phyloP scores from a whole-genome alignment of 2,113 vertebrate species.

The Misgurnus mizolepis region DNA sequence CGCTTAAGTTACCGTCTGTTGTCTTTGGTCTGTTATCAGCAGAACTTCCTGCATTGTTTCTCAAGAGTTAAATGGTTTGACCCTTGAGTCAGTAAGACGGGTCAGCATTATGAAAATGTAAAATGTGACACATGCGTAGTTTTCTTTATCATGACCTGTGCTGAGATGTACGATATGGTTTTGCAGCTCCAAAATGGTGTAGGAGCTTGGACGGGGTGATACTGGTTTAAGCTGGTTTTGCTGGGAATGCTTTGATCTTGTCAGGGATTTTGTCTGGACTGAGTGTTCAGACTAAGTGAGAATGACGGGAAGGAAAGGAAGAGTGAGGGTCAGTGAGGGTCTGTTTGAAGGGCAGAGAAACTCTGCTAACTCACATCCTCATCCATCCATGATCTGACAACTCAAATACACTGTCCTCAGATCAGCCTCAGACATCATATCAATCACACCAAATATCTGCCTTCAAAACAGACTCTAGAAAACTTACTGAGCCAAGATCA shows the following conservation, averaged over 20 bases:
- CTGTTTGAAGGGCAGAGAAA: constrained; percentile 23
- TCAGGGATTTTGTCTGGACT: constrained; percentile 21
- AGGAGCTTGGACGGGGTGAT: too few species aligned
- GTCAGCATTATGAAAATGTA: constrained; percentile 1
- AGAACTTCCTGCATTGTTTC: constrained; percentile 31
- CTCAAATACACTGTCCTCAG: neutral
- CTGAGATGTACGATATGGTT: too few species aligned
- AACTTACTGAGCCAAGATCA: neutral
- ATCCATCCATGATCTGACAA: neutral
- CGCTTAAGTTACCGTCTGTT: neutral
- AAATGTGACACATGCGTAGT: neutral
- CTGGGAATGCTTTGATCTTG: neutral
- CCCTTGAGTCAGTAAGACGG: neutral
- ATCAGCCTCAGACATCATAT: neutral
- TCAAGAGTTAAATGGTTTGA: constrained; percentile 23
- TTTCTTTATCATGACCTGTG: too few species aligned
- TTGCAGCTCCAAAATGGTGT: too few species aligned
- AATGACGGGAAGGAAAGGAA: constrained; percentile 38
- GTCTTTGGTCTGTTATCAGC: constrained; percentile 36
- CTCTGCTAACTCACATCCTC: constrained; percentile 32
- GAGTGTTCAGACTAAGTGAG: constrained; percentile 3
- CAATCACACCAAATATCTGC: neutral
- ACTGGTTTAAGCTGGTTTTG: neutral
- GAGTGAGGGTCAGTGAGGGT: constrained; percentile 23
- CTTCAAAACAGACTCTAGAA: neutral